Evolutionary conservation across 2,113 vertebrate genomes (phyloP), one percentile per base, ranked within the genome.

Genomic region (Notiomystis cincta): DNA sequence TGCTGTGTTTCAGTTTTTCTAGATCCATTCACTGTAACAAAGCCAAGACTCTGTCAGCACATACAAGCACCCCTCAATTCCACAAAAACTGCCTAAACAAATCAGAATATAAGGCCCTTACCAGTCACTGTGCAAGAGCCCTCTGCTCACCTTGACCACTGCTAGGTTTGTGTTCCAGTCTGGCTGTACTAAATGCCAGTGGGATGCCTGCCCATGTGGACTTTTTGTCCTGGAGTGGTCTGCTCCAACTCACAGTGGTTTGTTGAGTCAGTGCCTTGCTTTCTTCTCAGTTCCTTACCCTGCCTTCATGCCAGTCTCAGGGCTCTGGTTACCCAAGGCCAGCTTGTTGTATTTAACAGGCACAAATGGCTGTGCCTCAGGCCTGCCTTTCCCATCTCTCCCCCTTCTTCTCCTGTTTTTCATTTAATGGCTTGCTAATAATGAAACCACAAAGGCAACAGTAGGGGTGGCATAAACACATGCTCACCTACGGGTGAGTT

Each of bases 371-470:
- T 93, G 75, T 87, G 89, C 95, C 96, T 94, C 62, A 45, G 91
- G 81, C 75, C 48, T 94, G 47, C 53, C 71, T 87, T 82, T 86
- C 65, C 40, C 57, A 60, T 65, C 75, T 82, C 64, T 83, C 73
- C 71, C 73, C 76, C 61, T 92, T 87, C 92, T 73, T 93, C 96
- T 93, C 94, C 94, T 73, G 58, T 75, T 96, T 84, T 61, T 71
- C 83, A 81, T 93, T 97, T 97, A 98, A 97, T 97, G 95, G 90
- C 85, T 97, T 91, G 95, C 95, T 98, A 95, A 98, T 97, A 97
- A 93, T 73, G 87, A 96, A 97, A 95, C 90, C 94, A 90, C 91
- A 97, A 96, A 97, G 95, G 92, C 95, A 94, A 96, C 87, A 95
- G 96, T 93, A 97, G 97, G 97, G 97, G 87, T 24, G 19, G 78